Base-by-base conservation (phyloP, 2,797 vertebrate genomes). In the Sebastiscus tertius region DNA sequence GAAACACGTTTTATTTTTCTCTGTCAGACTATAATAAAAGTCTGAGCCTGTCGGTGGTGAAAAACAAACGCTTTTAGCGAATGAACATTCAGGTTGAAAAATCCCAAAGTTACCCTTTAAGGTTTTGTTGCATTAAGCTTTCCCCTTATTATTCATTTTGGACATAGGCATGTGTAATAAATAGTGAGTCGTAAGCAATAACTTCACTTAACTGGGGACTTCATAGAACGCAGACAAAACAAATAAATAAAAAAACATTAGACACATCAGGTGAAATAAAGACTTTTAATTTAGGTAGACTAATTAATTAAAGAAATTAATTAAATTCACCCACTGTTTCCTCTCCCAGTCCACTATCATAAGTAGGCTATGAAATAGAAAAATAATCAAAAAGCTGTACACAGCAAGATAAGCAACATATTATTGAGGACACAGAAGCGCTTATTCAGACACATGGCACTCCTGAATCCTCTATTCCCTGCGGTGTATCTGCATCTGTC, bases 401-500 rank as follows among this genome's bases (percentile, higher is more conserved):
- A 58, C 65, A 26, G 75, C 8, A 2, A 87, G 90, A 92, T 91
- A 91, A 93, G 70, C 55, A 60, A 72, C 67, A 87, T 72, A 85
- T 80, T 73, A 83, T n/a, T 64, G 6, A 49, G n/a, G 49, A 79
- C 59, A 93, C 81, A 90, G 92, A 87, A 62, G 58, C 75, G 91
- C 75, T 90, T 89, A 89, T 89, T 89, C 77, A 46, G 82, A 91
- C 90, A 87, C 69, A 81, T 81, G 70, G 52, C 76, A 83, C 56
- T 80, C 80, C 66, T 79, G 79, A 85, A 80, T 87, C 78, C 56
- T 65, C 55, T 67, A 18, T 67, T 91, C 87, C 86, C 89, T 6
- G 36, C 1, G 55, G 90, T 64, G 72, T 66, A 77, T 91, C 73
- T 85, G 80, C 83, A 89, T 93, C 85, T 87, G 92, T 91, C 87